Evolutionary conservation across 2,888 invertebrate genomes (phyloP).

Genomic region (Limnephilus rhombicus): DNA sequence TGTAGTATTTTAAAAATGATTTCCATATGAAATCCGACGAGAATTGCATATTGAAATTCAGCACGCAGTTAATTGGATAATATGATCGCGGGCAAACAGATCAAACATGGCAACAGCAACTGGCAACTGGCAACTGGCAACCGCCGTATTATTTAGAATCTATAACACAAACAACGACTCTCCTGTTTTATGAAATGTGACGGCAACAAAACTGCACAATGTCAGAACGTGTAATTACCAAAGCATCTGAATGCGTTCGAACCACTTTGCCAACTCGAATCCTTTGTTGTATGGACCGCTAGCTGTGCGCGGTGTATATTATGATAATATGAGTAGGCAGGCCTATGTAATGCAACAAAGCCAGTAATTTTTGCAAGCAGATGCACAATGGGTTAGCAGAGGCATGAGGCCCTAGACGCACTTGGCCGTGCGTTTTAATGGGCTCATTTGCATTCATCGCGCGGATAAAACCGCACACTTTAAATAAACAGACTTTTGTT

Average conservation of each 20-base stretch:
- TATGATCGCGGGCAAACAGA: constrained; percentile 7
- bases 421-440: constrained; percentile 53
- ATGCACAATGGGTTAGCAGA: constrained; percentile 31
- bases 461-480: constrained; percentile 48
- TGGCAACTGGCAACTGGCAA: neutral
- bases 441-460: constrained; percentile 53
- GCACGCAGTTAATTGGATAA: constrained; percentile 16
- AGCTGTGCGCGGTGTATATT: constrained; percentile 10
- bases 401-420: constrained; percentile 33
- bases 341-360: constrained; percentile 46
- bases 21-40: neutral
- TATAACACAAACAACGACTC: constrained; percentile 19
- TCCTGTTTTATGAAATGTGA: constrained; percentile 49
- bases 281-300: constrained; percentile 44
- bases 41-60: constrained; percentile 14
- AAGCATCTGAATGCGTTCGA: constrained; percentile 44
- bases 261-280: constrained; percentile 43
- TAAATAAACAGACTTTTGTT: constrained; percentile 43
- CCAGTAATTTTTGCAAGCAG: constrained; percentile 54
- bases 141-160: constrained; percentile 28
- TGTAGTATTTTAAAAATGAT: neutral
- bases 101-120: neutral
- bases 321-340: constrained; percentile 46
- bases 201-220: constrained; percentile 46
- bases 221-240: constrained; percentile 54